Base-by-base conservation (phyloP, 92 coral and sea anemone genomes). In the Anthopleura xanthogrammica region DNA sequence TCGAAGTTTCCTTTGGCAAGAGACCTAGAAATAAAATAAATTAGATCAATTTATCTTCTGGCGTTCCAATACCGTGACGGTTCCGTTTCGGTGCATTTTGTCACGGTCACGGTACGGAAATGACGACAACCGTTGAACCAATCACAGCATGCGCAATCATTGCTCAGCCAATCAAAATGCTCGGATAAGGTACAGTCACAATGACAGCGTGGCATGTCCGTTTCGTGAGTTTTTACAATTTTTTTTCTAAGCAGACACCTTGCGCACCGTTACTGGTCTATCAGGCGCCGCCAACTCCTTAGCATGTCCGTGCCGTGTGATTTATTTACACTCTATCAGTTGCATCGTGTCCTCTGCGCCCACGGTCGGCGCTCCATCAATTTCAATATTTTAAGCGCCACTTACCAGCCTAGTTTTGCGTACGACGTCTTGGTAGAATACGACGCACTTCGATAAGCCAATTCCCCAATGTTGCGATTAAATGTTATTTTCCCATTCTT, bases 351-450 rank as follows among this genome's bases (percentile, higher is more conserved):
- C 36, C 36, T 29, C 36, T 29, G 36, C 36, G 36, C 36, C 36
- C 36, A 29, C 36, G 36, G 36, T 1, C 36, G 36, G 54, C 22
- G 65, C 14, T 65, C 40, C 72, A 65, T 23, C 19, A 65, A 16
- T 65, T 65, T 10, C 13, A n/a, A 5, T 23, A 68, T 68, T 20
- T 23, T 46, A 46, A 16, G 19, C 0, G 65, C 41, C 2, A 75
- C 95, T 90, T 72, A 94, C 98, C 98, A 94, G 56, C 98, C 98
- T 29, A 92, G 84, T 46, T 90, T 88, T n/a, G 98, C 98, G 84
- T 94, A 95, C 5, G 92, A 90, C 40, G 79, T 82, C 72, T 90
- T 90, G 20, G 91, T 88, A 24, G 93, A 82, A 90, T 94, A 92
- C 72, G 84, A 81, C 41, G 88, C 86, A 66, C 85, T 71, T 52